These are phyloP conservation scores for Aporrectodea caliginosa DNA, from an alignment of 1,140 invertebrate species.

Conservation along the genomic window DNA sequence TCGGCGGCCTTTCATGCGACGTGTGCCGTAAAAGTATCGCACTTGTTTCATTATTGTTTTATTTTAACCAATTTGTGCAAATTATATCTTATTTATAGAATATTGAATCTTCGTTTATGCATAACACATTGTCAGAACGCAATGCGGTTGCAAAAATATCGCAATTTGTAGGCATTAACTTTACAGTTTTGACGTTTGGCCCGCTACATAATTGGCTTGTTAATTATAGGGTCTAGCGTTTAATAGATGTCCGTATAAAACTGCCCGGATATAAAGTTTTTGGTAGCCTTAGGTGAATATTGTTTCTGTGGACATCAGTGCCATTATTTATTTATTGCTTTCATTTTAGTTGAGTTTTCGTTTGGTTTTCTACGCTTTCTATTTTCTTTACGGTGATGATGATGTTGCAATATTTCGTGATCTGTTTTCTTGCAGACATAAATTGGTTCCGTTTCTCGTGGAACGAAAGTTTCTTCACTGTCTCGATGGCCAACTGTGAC, in stretches of 20 bases:
- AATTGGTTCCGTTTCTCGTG: slow-evolving; percentile 61
- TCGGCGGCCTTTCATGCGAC: not conserved
- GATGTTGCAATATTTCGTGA: no score
- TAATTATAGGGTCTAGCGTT: no score
- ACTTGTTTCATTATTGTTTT: no score
- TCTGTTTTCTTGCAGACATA: slow-evolving; percentile 57
- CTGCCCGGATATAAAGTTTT: no score
- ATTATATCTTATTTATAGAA: no score
- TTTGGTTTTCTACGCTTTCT: no score
- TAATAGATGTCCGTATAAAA: not conserved
- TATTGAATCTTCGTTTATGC: no score
- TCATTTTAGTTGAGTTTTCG: not conserved
- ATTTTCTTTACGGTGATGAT: no score
- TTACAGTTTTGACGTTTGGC: no score
- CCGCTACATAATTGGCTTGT: no score
- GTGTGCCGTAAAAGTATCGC: not conserved
- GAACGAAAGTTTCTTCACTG: slow-evolving; percentile 64
- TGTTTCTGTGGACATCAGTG: not conserved
- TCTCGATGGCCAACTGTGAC: slow-evolving; percentile 54
- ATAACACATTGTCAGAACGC: not conserved
- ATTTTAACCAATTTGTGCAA: no score
- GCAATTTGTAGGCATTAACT: no score
- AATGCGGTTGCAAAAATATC: not conserved
- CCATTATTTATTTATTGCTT: not conserved
- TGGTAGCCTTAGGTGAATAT: not conserved